These are phyloP conservation scores for Eumaeus atala DNA, from an alignment of 1,140 invertebrate species.

Conservation along the genomic window DNA sequence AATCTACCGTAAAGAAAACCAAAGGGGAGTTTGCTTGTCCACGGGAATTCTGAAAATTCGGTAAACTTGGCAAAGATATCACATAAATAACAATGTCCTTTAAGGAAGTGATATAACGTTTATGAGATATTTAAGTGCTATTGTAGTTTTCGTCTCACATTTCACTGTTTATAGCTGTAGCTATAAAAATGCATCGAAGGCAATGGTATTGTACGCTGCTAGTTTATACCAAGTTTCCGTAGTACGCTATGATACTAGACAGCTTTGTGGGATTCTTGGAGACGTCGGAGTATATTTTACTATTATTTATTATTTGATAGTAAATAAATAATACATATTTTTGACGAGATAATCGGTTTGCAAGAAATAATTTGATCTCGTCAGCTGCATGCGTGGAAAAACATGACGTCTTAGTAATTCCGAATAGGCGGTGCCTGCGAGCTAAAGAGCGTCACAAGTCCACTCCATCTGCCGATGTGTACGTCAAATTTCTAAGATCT, in stretches of 20 bases:
- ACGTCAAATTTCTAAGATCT: no score
- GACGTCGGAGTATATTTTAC: no score
- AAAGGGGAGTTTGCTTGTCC: conserved; percentile 12
- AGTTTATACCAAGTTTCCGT: conserved; percentile 32
- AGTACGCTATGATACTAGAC: conserved; percentile 29
- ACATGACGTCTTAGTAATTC: no score
- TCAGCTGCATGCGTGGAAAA: no score
- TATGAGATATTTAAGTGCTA: conserved; percentile 52
- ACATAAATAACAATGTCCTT: conserved; percentile 44
- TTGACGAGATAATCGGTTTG: no score
- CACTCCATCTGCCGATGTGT: no score
- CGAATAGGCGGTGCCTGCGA: no score
- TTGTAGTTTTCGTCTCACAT: conserved; percentile 45
- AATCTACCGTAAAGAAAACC: conserved; percentile 2
- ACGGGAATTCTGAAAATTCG: conserved; percentile 22
- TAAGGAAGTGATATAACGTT: conserved; percentile 46
- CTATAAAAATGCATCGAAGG: conserved; percentile 59
- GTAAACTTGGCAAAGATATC: conserved; percentile 26
- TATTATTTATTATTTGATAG: no score
- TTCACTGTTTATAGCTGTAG: conserved; percentile 40
- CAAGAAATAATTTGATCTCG: no score
- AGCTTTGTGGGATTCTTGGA: background rate
- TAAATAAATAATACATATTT: no score
- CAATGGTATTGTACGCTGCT: conserved; percentile 33
- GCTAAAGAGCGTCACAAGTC: no score